phyloP scores from a whole-genome alignment of 2,113 vertebrate species.

The Okapia johnstoni region DNA sequence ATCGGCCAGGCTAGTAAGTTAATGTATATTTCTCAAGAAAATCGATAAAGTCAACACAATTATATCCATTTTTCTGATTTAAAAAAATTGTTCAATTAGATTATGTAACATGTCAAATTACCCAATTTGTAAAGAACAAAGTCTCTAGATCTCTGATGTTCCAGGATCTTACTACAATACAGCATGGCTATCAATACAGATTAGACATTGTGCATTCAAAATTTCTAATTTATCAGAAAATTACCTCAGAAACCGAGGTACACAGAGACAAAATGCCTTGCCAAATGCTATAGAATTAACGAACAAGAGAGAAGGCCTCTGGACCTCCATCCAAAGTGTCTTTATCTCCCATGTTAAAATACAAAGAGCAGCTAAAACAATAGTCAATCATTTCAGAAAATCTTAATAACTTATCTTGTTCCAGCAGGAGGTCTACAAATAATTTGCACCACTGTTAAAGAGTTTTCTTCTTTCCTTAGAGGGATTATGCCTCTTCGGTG shows the following conservation, averaged over 20 bases:
- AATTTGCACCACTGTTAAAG: constrained; percentile 55
- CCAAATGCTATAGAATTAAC: neutral
- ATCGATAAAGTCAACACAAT: neutral
- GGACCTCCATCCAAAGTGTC: neutral
- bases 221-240: neutral
- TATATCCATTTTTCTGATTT: neutral
- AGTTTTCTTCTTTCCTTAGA: constrained; percentile 19
- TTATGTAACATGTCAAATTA: neutral
- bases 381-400: constrained; percentile 48
- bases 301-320: neutral
- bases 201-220: neutral
- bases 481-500: neutral
- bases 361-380: constrained; percentile 59
- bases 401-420: constrained; percentile 39
- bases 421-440: constrained; percentile 42
- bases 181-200: neutral
- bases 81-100: neutral
- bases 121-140: neutral
- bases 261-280: neutral
- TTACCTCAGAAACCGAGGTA: neutral
- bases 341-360: neutral
- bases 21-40: neutral
- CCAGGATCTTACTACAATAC: neutral
- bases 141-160: neutral
- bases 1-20: neutral